Evolutionary conservation across 92 coral and sea anemone species (phyloP), one percentile per base, ranked within the genome.

Genomic region (Montipora capitata): DNA sequence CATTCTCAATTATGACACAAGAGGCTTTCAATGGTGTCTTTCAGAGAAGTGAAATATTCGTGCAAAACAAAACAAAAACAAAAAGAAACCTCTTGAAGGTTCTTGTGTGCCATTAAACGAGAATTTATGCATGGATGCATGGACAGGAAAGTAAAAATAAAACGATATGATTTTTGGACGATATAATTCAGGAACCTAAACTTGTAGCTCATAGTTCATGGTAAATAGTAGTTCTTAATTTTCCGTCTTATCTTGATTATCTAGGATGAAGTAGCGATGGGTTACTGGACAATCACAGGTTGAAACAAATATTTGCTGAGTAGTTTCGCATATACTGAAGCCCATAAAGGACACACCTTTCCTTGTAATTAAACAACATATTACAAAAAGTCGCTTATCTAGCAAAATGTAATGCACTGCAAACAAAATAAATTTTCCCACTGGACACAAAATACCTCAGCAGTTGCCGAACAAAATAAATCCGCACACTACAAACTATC

Each of bases 131-230:
- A 59, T 59, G 4, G 66, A 59, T 14, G 66, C 18, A 59, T 59
- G 66, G 66, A 59, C 66, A 59, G 66, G 66, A 59, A 59, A 59
- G 66, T 59, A 59, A 59, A 59, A 14, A 59, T 59, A 59, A 59
- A 59, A 59, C 27, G 66, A 59, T 59, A 59, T 59, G 66, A 59
- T 59, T 59, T 59, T 14, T 59, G 66, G 66, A 59, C 66, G 66
- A 59, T 59, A 59, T 59, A 57, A 8, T 45, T 59, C 66, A 59
- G 66, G 66, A 59, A n/a, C 66, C 66, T 59, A 59, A 59, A 14
- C 66, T 59, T 18, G 27, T 59, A 59, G 66, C 66, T 59, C 66
- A 59, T 14, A 59, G 66, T 59, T 59, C 66, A 59, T 59, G 15
- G 66, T 59, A 2, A 59, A 59, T 14, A 59, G 66, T 52, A 52